These are phyloP conservation scores for Dendronephthya gigantea DNA, from an alignment of 64 coral and sea anemone genomes.

Conservation along the genomic window DNA sequence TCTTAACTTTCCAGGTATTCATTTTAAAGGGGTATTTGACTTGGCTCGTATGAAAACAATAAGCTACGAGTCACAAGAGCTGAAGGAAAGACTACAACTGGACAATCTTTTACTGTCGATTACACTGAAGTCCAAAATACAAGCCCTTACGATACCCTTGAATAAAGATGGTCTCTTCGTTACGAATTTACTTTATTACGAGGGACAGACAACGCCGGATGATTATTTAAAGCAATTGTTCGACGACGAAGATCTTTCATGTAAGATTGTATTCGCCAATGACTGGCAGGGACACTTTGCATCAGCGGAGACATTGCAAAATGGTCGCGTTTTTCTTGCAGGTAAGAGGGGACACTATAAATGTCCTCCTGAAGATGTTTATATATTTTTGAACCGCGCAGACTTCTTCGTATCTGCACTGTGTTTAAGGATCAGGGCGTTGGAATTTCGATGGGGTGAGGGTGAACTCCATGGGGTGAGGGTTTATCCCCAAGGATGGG, in stretches of 20 bases:
- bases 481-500: too few species aligned
- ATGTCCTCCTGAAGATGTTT: too few species aligned
- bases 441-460: too few species aligned
- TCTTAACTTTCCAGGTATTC: too few species aligned
- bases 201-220: background rate
- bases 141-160: background rate
- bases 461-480: too few species aligned
- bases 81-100: too few species aligned
- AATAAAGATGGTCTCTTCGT: background rate
- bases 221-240: background rate
- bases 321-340: background rate
- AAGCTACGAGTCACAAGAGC: too few species aligned
- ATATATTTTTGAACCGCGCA: too few species aligned
- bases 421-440: too few species aligned
- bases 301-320: background rate
- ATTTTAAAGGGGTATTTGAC: too few species aligned
- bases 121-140: background rate
- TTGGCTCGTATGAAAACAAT: too few species aligned
- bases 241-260: background rate
- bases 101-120: background rate
- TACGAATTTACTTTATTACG: background rate
- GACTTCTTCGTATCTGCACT: too few species aligned
- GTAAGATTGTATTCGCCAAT: background rate
- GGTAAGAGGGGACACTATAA: slow-evolving; percentile 1
- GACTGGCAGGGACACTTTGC: background rate